Conservation (phyloP, 2,888 invertebrate species). For the Osmoderma eremita region DNA sequence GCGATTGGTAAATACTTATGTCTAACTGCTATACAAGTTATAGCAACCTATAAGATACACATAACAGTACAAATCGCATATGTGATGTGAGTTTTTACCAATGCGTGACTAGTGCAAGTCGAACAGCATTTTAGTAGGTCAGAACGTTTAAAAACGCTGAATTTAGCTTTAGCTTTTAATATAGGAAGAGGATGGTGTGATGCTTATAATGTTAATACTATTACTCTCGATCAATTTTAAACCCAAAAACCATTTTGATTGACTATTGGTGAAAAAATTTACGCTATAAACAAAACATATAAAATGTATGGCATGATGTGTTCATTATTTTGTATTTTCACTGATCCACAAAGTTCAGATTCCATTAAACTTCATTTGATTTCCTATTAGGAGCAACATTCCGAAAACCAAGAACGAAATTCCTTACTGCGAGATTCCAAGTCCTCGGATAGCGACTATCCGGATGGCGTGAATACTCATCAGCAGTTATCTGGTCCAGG, state of each 20-base stretch:
- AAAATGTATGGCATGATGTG: slow-evolving; percentile 20
- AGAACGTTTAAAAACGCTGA: too few species aligned
- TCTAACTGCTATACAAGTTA: too few species aligned
- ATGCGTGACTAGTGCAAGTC: too few species aligned
- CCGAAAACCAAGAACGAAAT: slow-evolving; percentile 70
- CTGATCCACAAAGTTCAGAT: background rate
- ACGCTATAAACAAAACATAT: background rate
- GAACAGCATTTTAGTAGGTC: too few species aligned
- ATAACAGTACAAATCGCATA: too few species aligned
- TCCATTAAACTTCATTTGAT: background rate
- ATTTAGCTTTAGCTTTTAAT: too few species aligned
- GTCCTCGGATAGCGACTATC: slow-evolving; percentile 62
- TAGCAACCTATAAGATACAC: too few species aligned
- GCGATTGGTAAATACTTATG: too few species aligned
- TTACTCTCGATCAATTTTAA: too few species aligned
- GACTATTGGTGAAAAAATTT: slow-evolving; percentile 13
- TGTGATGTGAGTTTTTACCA: too few species aligned
- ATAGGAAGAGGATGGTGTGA: too few species aligned
- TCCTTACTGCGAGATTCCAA: slow-evolving; percentile 61
- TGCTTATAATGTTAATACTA: too few species aligned
- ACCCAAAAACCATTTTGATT: background rate
- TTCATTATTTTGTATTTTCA: slow-evolving; percentile 15
- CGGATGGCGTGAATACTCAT: slow-evolving; percentile 58
- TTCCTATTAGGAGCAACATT: slow-evolving; percentile 75
- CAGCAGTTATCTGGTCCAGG: slow-evolving; percentile 57